Conservation (phyloP, 2,797 vertebrate genomes). For the Mus minutoides region DNA sequence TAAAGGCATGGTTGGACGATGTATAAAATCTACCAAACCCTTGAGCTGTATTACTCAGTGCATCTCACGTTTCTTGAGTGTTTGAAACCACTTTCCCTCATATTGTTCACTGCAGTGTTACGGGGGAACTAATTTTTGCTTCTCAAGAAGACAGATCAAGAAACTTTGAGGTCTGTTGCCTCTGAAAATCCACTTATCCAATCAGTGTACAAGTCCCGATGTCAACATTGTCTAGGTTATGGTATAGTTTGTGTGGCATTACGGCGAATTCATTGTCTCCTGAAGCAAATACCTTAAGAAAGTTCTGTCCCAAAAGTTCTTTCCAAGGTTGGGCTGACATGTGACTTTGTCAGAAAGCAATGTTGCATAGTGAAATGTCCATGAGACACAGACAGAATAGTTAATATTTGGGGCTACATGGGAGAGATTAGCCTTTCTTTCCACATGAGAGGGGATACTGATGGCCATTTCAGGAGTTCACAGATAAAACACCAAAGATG, state of each 20-base stretch:
- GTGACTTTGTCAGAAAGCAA: neutral
- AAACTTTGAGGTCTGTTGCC: neutral
- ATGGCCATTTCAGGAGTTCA: conserved; percentile 36
- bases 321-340: neutral
- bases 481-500: neutral
- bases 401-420: neutral
- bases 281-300: conserved; percentile 35
- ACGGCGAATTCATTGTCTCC: neutral
- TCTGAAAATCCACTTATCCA: neutral
- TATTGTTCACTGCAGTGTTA: neutral
- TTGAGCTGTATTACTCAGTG: conserved; percentile 77
- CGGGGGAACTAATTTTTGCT: conserved; percentile 26
- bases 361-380: neutral
- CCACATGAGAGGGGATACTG: neutral
- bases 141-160: neutral
- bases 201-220: neutral
- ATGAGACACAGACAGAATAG: neutral
- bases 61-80: conserved; percentile 81
- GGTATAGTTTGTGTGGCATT: neutral
- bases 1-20: conserved; percentile 51
- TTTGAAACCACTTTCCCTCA: neutral
- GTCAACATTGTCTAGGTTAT: neutral
- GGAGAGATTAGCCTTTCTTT: conserved; percentile 38
- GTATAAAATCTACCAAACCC: conserved; percentile 65
- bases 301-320: conserved; percentile 27